Conservation (phyloP, 2,797 vertebrate species). For the Notoglanidium macrostoma region DNA sequence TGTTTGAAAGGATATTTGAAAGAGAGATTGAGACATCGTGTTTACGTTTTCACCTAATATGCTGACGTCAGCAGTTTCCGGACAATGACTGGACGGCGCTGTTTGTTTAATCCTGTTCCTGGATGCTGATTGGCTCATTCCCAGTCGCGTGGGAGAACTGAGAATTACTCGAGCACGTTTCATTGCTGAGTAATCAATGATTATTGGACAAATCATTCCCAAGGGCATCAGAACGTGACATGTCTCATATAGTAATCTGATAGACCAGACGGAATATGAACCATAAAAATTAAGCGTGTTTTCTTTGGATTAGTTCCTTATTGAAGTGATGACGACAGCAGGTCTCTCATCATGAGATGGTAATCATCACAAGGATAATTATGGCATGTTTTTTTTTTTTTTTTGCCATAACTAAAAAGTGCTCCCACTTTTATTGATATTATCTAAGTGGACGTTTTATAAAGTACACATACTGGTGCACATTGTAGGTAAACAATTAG, state of each 20-base stretch:
- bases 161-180: background rate
- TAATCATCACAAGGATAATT: background rate
- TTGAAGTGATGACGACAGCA: background rate
- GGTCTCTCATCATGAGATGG: background rate
- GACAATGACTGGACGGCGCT: conserved; percentile 20
- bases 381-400: background rate
- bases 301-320: background rate
- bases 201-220: background rate
- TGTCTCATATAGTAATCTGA: background rate
- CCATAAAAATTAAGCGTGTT: background rate
- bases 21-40: conserved; percentile 20
- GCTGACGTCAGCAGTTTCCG: conserved; percentile 34
- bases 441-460: background rate
- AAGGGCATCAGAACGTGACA: background rate
- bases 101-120: conserved; percentile 25
- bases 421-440: background rate
- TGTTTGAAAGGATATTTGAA: conserved; percentile 6
- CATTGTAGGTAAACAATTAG: background rate
- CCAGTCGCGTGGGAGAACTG: conserved; percentile 25
- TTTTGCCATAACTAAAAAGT: background rate
- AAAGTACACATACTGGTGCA: background rate
- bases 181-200: conserved; percentile 37
- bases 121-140: conserved; percentile 16
- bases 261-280: background rate
- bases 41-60: conserved; percentile 25